phyloP scores from a whole-genome alignment of 2,113 vertebrate genomes.

The Odocoileus virginianus region DNA sequence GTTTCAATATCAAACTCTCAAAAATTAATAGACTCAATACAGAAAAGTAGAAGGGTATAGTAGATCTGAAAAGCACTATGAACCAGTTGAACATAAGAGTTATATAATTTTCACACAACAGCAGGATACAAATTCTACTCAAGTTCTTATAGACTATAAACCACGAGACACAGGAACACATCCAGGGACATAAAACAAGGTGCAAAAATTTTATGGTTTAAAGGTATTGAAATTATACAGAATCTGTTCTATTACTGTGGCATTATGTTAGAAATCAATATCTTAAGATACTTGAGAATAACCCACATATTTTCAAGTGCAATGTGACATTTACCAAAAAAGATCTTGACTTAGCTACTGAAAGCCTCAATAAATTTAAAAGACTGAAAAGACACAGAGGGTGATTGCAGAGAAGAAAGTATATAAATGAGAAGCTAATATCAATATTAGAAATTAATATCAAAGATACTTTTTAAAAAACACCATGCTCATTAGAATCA shows the following conservation, averaged over 20 bases:
- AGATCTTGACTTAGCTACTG: not conserved
- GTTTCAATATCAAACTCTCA: not conserved
- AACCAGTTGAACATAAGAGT: not conserved
- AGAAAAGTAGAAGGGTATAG: not conserved
- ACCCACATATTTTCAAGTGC: not conserved
- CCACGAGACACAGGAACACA: not conserved
- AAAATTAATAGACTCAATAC: not conserved
- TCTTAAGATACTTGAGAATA: not conserved
- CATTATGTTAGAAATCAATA: not conserved
- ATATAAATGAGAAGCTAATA: not conserved
- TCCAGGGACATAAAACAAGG: not conserved
- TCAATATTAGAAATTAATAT: not conserved
- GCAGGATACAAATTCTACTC: not conserved
- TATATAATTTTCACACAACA: not conserved
- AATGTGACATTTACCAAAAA: not conserved
- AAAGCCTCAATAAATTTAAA: not conserved
- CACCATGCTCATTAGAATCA: not conserved
- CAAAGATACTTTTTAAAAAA: not conserved
- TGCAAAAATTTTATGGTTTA: not conserved
- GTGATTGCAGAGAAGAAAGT: not conserved
- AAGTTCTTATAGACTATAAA: not conserved
- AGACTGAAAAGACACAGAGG: not conserved
- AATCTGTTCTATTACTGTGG: not conserved
- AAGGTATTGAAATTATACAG: not conserved
- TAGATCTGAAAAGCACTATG: not conserved